Conservation (phyloP, 2,888 invertebrate genomes). For the Ormyrus nitidulus region DNA sequence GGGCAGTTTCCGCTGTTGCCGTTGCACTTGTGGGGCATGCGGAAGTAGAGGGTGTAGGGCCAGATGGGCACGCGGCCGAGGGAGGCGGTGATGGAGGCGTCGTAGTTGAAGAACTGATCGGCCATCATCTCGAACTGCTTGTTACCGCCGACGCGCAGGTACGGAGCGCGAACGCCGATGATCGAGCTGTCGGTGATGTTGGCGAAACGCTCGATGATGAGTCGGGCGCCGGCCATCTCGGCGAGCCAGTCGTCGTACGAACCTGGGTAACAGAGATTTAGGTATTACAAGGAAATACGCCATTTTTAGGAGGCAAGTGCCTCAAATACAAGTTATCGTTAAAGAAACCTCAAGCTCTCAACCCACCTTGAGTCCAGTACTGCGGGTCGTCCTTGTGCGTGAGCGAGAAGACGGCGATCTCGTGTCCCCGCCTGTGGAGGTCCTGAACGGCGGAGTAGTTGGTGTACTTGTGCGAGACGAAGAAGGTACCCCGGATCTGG, state of each 20-base stretch:
- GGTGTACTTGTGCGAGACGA: constrained; percentile 93
- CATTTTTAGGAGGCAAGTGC: neutral
- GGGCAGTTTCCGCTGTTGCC: constrained; percentile 96
- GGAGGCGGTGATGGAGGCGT: constrained; percentile 95
- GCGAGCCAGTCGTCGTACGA: constrained; percentile 94
- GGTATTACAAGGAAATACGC: neutral
- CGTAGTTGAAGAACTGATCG: constrained; percentile 95
- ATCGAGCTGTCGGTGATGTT: constrained; percentile 95
- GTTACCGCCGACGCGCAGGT: constrained; percentile 93
- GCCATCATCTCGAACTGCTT: constrained; percentile 98
- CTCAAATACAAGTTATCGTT: neutral
- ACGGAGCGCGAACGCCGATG: constrained; percentile 89
- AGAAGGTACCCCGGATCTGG: constrained; percentile 92
- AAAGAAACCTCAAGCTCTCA: neutral
- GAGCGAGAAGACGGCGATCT: constrained; percentile 93
- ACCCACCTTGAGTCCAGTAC: constrained; percentile 88
- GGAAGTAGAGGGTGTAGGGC: constrained; percentile 98
- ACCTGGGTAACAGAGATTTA: constrained; percentile 1
- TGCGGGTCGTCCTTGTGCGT: constrained; percentile 95
- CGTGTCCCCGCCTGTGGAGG: constrained; percentile 91
- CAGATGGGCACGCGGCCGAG: constrained; percentile 93
- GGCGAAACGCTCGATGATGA: constrained; percentile 91
- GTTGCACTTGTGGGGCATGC: constrained; percentile 96
- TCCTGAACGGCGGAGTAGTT: constrained; percentile 94
- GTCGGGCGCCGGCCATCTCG: constrained; percentile 93